These are phyloP conservation scores for Tiliacea aurago DNA, from an alignment of 2,888 invertebrate genomes.

Conservation along the genomic window DNA sequence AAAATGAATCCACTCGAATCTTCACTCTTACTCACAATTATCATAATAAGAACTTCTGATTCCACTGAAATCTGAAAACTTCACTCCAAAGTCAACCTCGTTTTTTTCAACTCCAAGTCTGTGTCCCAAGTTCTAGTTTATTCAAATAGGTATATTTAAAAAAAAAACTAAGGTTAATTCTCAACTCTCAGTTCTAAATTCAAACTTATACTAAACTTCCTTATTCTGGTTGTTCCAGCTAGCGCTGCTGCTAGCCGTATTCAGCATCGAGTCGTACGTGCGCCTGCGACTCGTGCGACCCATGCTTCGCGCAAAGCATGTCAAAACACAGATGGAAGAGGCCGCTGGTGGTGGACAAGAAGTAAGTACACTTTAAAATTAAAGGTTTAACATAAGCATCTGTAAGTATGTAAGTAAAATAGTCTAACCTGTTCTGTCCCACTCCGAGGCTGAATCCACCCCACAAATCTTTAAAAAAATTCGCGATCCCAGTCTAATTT, in stretches of 20 bases:
- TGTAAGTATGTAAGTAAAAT: too few relatives aligned
- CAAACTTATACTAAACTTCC: slow-evolving; percentile 18
- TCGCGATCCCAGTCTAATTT: too few relatives aligned
- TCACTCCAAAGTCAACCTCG: background rate
- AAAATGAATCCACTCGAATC: background rate
- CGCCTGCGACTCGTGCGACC: slow-evolving; percentile 94
- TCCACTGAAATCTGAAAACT: background rate
- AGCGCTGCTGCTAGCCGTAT: slow-evolving; percentile 91
- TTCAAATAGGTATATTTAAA: too few relatives aligned
- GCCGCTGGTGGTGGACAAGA: slow-evolving; percentile 95
- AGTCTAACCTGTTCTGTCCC: too few relatives aligned
- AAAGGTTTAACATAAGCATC: too few relatives aligned
- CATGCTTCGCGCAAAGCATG: slow-evolving; percentile 93
- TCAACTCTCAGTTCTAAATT: too few relatives aligned
- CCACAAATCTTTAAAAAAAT: too few relatives aligned
- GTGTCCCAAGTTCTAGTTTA: slow-evolving; percentile 67
- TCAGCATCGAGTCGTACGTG: slow-evolving; percentile 93
- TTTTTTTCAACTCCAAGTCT: background rate
- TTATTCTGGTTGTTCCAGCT: slow-evolving; percentile 90
- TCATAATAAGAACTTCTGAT: background rate
- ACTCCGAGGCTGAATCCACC: too few relatives aligned
- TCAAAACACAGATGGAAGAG: slow-evolving; percentile 94
- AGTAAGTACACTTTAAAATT: slow-evolving; percentile 73
- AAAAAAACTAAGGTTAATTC: too few relatives aligned
- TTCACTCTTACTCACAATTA: background rate